Conservation (phyloP, 2,888 invertebrate genomes). For the Mythimna lalbum region DNA sequence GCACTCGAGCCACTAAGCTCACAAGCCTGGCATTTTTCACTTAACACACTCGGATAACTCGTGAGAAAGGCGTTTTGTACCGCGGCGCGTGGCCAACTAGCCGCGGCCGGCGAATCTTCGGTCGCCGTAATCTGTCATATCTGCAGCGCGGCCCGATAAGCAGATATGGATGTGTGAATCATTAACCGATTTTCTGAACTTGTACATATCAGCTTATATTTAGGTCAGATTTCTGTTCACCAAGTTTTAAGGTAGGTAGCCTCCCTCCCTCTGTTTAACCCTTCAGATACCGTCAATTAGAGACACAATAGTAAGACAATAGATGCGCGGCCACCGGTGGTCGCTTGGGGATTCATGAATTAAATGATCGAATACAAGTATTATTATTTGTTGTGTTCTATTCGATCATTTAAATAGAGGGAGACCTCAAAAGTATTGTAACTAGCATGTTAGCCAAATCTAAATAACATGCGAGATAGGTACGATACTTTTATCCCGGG, state of each 20-base stretch:
- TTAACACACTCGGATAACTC: neutral
- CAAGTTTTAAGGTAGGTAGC: neutral
- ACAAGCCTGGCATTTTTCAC: slow-evolving; percentile 8
- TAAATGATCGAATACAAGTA: neutral
- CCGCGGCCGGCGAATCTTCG: slow-evolving; percentile 12
- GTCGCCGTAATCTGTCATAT: slow-evolving; percentile 54
- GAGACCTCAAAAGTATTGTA: too few species aligned
- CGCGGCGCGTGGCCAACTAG: slow-evolving; percentile 21
- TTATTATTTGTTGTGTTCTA: too few species aligned
- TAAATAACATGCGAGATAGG: too few species aligned
- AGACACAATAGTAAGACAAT: too few species aligned
- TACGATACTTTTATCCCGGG: too few species aligned
- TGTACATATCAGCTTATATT: slow-evolving; percentile 11
- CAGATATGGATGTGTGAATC: slow-evolving; percentile 62
- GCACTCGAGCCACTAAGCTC: neutral
- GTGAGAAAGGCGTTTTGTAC: neutral
- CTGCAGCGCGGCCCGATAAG: slow-evolving; percentile 54
- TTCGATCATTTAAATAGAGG: too few species aligned
- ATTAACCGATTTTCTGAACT: slow-evolving; percentile 41
- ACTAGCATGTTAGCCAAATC: too few species aligned
- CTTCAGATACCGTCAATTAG: too few species aligned
- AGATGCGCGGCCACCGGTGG: too few species aligned
- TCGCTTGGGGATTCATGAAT: too few species aligned
- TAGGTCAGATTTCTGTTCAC: slow-evolving; percentile 17
- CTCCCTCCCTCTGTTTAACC: too few species aligned